Evolutionary conservation across 2,113 vertebrate genomes (phyloP), one percentile per base, ranked within the genome.

Genomic region (Procavia capensis): DNA sequence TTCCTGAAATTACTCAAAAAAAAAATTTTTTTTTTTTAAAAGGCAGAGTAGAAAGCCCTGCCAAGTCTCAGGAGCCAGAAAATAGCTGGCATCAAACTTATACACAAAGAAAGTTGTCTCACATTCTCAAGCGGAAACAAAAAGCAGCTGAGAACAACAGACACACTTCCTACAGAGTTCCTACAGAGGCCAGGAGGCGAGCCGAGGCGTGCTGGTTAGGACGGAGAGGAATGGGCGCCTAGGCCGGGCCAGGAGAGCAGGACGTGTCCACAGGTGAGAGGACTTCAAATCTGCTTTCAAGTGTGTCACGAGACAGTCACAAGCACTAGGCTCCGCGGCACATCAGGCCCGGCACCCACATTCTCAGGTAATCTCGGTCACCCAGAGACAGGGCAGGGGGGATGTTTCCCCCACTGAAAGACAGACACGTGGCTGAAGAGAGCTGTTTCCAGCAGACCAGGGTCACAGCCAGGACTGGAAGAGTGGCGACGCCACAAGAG

Each of bases 221-320:
- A 8, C 31, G 61, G 27, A 34, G 47, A 39, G 2, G 0, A 0
- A 6, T 22, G 8, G 1, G 3, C 36, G 13, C 6, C 36, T 5
- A 9, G 4, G 91, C 11, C 20, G 43, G 36, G 36, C 20, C 27
- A 9, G 20, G 50, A 13, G 9, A 63, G 41, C 29, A 50, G n/a
- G 36, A 36, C 57, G n/a, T 1, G 17, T 54, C 50, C 20, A 27
- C 17, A 17, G 4, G 3, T 3, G 87, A 66, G 43, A 39, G 27
- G n/a, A 13, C 57, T 9, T 27, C 10, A 31, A 36, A 29, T 54
- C 6, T 54, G 72, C 59, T 20, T 20, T 29, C 47, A 6, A 78
- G 45, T 16, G 64, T 50, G 39, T 45, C 80, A n/a, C 24, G 13
- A 63, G 34, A 68, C 39, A 11, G 14, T 36, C 88, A 68, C 34